Conservation (phyloP, 2,797 vertebrate species). For the Botia kubotai region DNA sequence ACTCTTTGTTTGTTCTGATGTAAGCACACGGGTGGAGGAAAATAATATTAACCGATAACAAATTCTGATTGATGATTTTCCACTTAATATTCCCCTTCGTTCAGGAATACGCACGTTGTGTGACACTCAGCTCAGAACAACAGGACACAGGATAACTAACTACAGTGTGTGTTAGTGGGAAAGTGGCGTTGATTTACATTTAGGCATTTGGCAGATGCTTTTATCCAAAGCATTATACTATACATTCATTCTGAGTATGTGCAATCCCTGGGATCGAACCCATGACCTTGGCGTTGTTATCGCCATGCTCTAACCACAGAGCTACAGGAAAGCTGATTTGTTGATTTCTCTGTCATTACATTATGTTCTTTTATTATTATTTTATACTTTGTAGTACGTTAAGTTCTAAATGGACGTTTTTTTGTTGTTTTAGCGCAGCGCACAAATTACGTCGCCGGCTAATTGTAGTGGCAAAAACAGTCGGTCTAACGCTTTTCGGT, state of each 20-base stretch:
- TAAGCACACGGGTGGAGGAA: neutral
- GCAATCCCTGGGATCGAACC: too few relatives aligned
- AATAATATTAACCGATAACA: constrained; percentile 10
- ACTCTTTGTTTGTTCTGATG: constrained; percentile 10
- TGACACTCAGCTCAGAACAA: constrained; percentile 4
- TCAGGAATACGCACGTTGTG: neutral
- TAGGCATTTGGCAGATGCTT: too few relatives aligned
- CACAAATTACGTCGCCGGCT: constrained; percentile 38
- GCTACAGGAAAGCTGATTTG: neutral
- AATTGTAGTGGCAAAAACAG: constrained; percentile 30
- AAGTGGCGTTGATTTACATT: too few relatives aligned
- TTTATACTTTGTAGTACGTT: too few relatives aligned
- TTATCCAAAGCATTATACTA: too few relatives aligned
- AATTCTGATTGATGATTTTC: neutral
- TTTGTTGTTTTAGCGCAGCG: constrained; percentile 9
- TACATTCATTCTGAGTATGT: too few relatives aligned
- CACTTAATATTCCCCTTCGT: neutral
- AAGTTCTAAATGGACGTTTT: constrained; percentile 2
- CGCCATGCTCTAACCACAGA: too few relatives aligned
- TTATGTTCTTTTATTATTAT: constrained; percentile 28
- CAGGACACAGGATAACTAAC: too few relatives aligned
- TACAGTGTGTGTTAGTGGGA: too few relatives aligned
- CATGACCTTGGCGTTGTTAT: too few relatives aligned
- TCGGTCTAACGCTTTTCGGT: too few relatives aligned
- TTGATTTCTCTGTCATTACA: constrained; percentile 9